These are phyloP conservation scores for Drosophila sp. DNA, from an alignment of 1,140 invertebrate species.

Conservation along the genomic window DNA sequence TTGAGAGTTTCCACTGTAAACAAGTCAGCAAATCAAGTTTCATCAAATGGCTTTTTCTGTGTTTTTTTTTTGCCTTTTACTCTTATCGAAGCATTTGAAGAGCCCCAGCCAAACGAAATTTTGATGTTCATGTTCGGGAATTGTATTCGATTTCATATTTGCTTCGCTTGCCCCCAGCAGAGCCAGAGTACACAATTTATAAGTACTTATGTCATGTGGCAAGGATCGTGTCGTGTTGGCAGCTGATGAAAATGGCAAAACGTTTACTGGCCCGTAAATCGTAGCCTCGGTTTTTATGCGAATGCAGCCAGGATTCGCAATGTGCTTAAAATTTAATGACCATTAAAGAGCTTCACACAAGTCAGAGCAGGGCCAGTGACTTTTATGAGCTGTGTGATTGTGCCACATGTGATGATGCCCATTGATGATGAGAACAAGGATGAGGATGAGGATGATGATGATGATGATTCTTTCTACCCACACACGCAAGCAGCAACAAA, in stretches of 20 bases:
- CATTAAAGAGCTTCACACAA: slow-evolving; percentile 59
- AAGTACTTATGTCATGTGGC: slow-evolving; percentile 58
- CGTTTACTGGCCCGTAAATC: slow-evolving; percentile 76
- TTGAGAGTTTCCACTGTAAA: slow-evolving; percentile 8
- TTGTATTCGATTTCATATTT: slow-evolving; percentile 62
- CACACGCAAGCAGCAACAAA: slow-evolving; percentile 46
- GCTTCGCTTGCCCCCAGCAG: slow-evolving; percentile 42
- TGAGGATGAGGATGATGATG: background rate
- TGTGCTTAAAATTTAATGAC: slow-evolving; percentile 79
- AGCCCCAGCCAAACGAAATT: slow-evolving; percentile 60
- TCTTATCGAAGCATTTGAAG: slow-evolving; percentile 11
- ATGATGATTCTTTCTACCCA: slow-evolving; percentile 1
- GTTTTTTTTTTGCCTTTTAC: background rate
- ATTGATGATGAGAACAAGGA: background rate
- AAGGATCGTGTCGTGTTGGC: slow-evolving; percentile 27
- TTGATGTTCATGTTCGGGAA: slow-evolving; percentile 34
- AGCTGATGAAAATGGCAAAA: slow-evolving; percentile 64
- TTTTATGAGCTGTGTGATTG: slow-evolving; percentile 80
- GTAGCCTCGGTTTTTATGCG: slow-evolving; percentile 54
- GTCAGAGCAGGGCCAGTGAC: slow-evolving; percentile 35
- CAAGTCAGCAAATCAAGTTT: slow-evolving; percentile 13
- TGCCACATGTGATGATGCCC: slow-evolving; percentile 36
- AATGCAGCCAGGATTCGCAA: slow-evolving; percentile 43
- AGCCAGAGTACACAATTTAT: slow-evolving; percentile 40
- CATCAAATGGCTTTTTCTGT: background rate